Evolutionary conservation across 1,140 invertebrate genomes (phyloP).

Genomic region (Papilio xuthus): DNA sequence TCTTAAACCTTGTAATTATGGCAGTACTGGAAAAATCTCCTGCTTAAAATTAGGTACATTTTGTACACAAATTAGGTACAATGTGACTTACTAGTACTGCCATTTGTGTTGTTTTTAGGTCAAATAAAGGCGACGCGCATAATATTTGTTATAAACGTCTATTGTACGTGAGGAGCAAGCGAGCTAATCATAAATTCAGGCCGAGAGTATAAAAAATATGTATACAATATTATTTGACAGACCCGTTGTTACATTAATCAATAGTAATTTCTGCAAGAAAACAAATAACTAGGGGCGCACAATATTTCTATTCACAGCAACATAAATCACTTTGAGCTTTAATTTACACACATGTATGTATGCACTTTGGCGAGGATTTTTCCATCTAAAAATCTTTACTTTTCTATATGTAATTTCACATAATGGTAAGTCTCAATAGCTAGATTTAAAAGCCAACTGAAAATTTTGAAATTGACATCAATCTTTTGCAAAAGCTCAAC

Average conservation of each 20-base stretch:
- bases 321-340: not conserved
- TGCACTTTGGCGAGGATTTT: not conserved
- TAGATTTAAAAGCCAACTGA: not conserved
- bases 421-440: not conserved
- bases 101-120: slow-evolving; percentile 38
- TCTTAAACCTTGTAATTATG: too few relatives aligned
- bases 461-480: not conserved
- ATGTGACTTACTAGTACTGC: not conserved
- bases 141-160: slow-evolving; percentile 45
- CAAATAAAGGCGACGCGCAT: slow-evolving; percentile 40
- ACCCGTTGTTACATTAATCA: slow-evolving; percentile 17
- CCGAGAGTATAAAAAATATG: slow-evolving; percentile 30
- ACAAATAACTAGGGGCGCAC: not conserved
- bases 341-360: not conserved
- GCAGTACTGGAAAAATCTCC: not conserved
- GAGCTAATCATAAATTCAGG: slow-evolving; percentile 41
- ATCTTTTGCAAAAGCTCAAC: not conserved
- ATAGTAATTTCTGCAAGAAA: not conserved
- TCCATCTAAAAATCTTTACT: not conserved
- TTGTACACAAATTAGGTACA: too few relatives aligned
- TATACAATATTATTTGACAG: slow-evolving; percentile 31
- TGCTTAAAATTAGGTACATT: not conserved
- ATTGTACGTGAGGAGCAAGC: slow-evolving; percentile 45
- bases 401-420: too few relatives aligned
- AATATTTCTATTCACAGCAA: not conserved